Evolutionary conservation across 2,113 vertebrate species (phyloP).

Genomic region (Uria lomvia): DNA sequence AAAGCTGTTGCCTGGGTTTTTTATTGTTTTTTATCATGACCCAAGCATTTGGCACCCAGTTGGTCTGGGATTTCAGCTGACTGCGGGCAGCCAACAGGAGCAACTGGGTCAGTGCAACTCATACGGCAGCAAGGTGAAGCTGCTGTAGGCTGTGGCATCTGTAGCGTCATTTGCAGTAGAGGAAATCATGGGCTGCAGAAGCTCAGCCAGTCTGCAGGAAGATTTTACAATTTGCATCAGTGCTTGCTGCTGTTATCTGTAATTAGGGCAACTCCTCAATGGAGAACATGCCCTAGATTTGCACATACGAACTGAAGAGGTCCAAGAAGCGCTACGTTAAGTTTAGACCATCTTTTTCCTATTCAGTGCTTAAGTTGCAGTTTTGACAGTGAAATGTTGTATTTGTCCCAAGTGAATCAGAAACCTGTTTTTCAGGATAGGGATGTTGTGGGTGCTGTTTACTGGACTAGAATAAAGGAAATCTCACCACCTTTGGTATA

Average conservation of each 20-base stretch:
- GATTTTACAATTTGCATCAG: background rate
- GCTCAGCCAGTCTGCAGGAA: background rate
- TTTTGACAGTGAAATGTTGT: background rate
- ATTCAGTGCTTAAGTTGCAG: background rate
- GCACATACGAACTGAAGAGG: background rate
- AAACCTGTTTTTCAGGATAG: background rate
- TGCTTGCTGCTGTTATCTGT: background rate
- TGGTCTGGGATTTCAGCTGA: background rate
- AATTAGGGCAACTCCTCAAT: background rate
- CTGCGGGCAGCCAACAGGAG: background rate
- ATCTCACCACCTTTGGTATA: background rate
- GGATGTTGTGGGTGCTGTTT: background rate
- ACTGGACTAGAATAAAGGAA: background rate
- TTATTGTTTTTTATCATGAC: background rate
- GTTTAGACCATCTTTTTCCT: background rate
- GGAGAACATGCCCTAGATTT: background rate
- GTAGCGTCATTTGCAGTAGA: accelerated
- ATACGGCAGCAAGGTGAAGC: background rate
- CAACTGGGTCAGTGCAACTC: accelerated
- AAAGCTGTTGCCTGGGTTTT: background rate
- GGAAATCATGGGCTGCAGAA: background rate
- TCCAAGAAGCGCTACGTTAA: background rate
- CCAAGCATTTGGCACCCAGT: background rate
- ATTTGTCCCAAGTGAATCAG: background rate
- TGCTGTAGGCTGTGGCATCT: background rate